These are phyloP conservation scores for Lipotes vexillifer DNA, from an alignment of 2,113 vertebrate species.

Conservation along the genomic window DNA sequence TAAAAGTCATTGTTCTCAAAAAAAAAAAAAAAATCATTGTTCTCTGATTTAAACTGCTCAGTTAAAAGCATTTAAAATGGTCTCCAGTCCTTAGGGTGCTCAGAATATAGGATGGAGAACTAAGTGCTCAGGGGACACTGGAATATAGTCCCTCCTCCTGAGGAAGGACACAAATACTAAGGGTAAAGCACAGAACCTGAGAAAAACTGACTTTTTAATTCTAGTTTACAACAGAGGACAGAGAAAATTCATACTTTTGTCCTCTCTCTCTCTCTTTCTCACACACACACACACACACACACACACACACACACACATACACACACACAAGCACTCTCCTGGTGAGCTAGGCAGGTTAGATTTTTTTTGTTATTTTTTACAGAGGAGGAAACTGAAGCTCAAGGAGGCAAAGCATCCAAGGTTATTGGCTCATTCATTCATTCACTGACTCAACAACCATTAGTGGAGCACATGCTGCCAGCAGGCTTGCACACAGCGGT, in stretches of 20 bases:
- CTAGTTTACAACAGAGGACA: not conserved
- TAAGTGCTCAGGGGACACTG: not conserved
- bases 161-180: not conserved
- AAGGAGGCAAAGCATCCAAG: not conserved
- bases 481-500: not conserved
- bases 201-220: not conserved
- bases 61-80: not conserved
- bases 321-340: not conserved
- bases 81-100: not conserved
- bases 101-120: not conserved
- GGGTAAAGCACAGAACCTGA: not conserved
- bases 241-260: not conserved
- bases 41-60: not conserved
- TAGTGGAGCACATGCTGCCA: not conserved
- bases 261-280: not conserved
- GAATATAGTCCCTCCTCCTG: not conserved
- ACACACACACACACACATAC: not conserved
- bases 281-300: not conserved
- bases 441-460: not conserved
- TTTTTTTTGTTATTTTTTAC: not conserved
- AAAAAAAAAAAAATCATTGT: not conserved
- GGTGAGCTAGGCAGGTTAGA: not conserved
- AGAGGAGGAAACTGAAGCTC: slow-evolving; percentile 1
- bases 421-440: not conserved
- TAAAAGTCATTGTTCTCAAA: not conserved